Conservation (phyloP, 2,888 invertebrate genomes). For the Argyresthia albistria region DNA sequence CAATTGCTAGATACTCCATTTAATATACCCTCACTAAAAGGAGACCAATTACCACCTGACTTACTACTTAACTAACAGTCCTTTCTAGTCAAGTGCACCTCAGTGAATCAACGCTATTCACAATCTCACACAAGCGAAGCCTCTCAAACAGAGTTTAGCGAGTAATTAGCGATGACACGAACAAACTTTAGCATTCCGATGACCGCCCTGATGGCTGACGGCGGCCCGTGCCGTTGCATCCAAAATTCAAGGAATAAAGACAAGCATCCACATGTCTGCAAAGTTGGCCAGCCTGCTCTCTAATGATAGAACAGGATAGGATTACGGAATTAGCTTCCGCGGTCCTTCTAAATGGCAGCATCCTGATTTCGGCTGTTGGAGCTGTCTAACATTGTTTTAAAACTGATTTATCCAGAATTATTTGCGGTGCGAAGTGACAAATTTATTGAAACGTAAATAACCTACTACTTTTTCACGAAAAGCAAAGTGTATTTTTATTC, state of each 20-base stretch:
- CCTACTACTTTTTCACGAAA: not conserved
- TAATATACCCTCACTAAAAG: too few relatives aligned
- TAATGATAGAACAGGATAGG: constrained; percentile 1
- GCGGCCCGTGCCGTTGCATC: constrained; percentile 21
- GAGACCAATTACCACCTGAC: too few relatives aligned
- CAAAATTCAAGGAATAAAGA: constrained; percentile 54
- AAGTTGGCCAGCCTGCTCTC: constrained; percentile 24
- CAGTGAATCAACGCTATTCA: too few relatives aligned
- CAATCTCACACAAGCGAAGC: too few relatives aligned
- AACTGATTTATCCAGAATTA: not conserved
- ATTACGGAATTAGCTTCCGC: constrained; percentile 20
- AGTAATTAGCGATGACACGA: constrained; percentile 6
- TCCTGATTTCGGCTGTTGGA: not conserved
- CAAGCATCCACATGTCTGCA: constrained; percentile 36
- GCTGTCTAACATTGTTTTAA: not conserved
- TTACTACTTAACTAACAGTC: not conserved
- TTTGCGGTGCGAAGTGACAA: too few relatives aligned
- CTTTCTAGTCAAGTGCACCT: not conserved
- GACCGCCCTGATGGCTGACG: constrained; percentile 6
- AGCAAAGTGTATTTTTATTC: not conserved
- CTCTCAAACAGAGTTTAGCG: too few relatives aligned
- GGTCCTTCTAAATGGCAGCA: not conserved
- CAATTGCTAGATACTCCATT: too few relatives aligned
- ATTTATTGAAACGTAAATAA: not conserved
- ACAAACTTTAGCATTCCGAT: constrained; percentile 39